Percentiles rank a stretch among this genome's conserved stretches.
Evolutionary conservation across 1,140 invertebrate species (phyloP).

Genomic region (Heliconius hewitsoni): DNA sequence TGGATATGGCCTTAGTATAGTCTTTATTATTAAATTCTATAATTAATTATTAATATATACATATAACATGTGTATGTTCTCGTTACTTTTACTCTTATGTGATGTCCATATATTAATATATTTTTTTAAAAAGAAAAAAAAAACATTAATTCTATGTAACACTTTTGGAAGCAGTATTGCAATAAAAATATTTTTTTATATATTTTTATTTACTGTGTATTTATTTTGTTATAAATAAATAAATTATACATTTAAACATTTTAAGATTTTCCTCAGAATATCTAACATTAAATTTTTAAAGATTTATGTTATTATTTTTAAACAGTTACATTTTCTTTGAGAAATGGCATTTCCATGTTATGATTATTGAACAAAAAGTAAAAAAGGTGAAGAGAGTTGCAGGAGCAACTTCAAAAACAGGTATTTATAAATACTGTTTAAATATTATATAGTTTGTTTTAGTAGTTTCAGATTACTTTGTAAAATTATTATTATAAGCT

Average conservation of each 20-base stretch:
- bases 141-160: no score
- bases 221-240: no score
- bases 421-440: constrained; percentile 75
- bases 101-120: background rate
- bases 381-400: constrained; percentile 79
- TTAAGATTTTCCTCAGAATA: background rate
- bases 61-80: no score
- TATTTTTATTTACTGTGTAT: no score
- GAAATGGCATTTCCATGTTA: constrained; percentile 67
- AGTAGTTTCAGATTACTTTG: constrained; percentile 63
- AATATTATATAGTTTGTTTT: constrained; percentile 71
- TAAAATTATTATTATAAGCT: constrained; percentile 18
- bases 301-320: background rate
- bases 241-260: background rate
- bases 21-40: constrained; percentile 20
- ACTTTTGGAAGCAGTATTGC: no score
- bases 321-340: background rate
- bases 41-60: background rate
- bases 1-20: constrained; percentile 57
- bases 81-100: background rate
- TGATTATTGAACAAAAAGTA: constrained; percentile 79
- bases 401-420: constrained; percentile 79
- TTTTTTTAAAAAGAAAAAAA: no score
- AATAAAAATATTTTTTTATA: no score
- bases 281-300: background rate